Conservation (phyloP, 1,140 invertebrate genomes). For the Gonioctena quinquepunctata region DNA sequence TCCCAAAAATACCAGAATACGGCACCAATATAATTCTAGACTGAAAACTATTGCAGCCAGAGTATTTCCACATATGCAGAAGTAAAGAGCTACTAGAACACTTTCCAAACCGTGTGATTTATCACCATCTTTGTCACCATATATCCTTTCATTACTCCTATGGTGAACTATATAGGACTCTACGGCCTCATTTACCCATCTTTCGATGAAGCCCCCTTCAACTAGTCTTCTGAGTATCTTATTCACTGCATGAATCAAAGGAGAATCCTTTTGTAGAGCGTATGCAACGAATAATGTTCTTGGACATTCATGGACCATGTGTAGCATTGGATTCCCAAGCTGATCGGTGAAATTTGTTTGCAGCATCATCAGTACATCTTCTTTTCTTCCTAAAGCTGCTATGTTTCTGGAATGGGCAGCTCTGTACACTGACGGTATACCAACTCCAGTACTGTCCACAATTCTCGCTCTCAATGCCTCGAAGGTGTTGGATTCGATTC, state of each 20-base stretch:
- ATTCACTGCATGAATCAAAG: background rate
- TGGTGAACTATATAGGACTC: background rate
- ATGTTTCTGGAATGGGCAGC: background rate
- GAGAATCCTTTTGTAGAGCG: background rate
- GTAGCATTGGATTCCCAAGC: background rate
- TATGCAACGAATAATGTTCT: background rate
- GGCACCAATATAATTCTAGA: background rate
- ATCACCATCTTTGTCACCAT: background rate
- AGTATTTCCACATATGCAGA: background rate
- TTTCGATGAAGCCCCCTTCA: background rate
- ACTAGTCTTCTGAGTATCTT: background rate
- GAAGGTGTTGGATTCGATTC: background rate
- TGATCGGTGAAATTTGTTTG: background rate
- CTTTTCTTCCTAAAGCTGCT: background rate
- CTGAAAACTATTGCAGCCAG: background rate
- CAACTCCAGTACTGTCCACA: background rate
- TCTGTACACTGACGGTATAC: background rate
- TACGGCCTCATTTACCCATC: background rate
- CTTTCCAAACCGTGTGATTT: background rate
- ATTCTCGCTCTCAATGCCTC: background rate
- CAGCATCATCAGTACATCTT: background rate
- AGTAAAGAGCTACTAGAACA: background rate
- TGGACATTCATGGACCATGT: background rate
- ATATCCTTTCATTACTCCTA: background rate
- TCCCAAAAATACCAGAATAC: background rate